A percentile compares a stretch with the other conserved stretches of the same genome.
Evolutionary conservation across 2,113 vertebrate species (phyloP).

Genomic region (Brachypodius melanocephalos): DNA sequence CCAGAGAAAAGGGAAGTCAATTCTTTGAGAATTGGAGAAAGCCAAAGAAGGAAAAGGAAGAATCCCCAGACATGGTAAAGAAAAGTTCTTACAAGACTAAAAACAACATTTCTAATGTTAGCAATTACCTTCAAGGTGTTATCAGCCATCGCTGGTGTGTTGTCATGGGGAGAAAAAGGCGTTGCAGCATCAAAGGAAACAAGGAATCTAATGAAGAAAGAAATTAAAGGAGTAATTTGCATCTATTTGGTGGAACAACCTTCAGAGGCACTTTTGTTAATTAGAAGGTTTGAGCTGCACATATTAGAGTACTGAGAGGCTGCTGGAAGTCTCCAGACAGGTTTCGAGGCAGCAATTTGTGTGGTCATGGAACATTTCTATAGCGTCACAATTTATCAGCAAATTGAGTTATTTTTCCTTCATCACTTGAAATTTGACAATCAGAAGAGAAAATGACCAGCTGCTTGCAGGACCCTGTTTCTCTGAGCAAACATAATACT

Average conservation of each 20-base stretch:
- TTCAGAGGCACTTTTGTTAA: conserved; percentile 44
- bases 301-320: background rate
- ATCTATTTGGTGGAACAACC: conserved; percentile 25
- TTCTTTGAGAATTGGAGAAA: background rate
- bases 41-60: background rate
- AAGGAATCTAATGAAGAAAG: conserved; percentile 34
- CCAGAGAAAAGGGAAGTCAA: background rate
- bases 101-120: background rate
- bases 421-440: background rate
- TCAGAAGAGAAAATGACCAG: background rate
- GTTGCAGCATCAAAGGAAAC: conserved; percentile 30
- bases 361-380: background rate
- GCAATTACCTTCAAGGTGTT: conserved; percentile 31
- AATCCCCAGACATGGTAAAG: background rate
- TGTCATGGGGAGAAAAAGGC: conserved; percentile 36
- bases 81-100: background rate
- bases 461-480: background rate
- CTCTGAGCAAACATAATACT: background rate
- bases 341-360: background rate
- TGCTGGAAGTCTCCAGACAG: background rate
- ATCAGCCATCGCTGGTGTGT: background rate
- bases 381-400: background rate
- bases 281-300: conserved; percentile 27
- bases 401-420: background rate
- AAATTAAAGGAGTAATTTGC: conserved; percentile 52